These are phyloP conservation scores for Melanotaenia maccullochi DNA, from an alignment of 2,797 vertebrate species.

Conservation along the genomic window DNA sequence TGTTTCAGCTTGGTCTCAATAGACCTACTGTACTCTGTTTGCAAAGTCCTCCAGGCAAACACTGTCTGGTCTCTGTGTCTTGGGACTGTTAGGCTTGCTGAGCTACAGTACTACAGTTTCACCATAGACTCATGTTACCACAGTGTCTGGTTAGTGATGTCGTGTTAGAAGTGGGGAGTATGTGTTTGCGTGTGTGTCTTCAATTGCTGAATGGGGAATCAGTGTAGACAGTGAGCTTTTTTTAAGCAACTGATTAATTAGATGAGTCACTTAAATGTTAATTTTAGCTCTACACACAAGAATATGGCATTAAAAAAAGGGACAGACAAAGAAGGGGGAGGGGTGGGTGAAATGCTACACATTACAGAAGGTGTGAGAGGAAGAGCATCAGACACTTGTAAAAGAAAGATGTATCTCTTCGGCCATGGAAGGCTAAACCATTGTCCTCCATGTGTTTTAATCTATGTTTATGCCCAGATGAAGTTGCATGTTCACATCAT, in stretches of 20 bases:
- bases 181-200: slow-evolving; percentile 8
- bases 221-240: slow-evolving; percentile 10
- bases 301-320: slow-evolving; percentile 8
- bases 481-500: slow-evolving; percentile 30
- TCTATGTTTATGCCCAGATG: slow-evolving; percentile 8
- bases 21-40: slow-evolving; percentile 73
- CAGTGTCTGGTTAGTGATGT: slow-evolving; percentile 48
- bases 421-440: not conserved
- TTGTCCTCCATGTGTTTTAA: slow-evolving; percentile 16
- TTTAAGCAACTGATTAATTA: slow-evolving; percentile 14
- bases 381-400: slow-evolving; percentile 44
- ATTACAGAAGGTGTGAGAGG: slow-evolving; percentile 47
- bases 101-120: slow-evolving; percentile 64
- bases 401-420: slow-evolving; percentile 24
- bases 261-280: slow-evolving; percentile 14
- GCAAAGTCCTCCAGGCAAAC: slow-evolving; percentile 73
- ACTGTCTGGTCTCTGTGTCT: slow-evolving; percentile 58
- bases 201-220: slow-evolving; percentile 17
- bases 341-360: slow-evolving; percentile 5
- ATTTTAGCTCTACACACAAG: slow-evolving; percentile 10
- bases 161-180: slow-evolving; percentile 34
- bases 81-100: slow-evolving; percentile 40
- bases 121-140: slow-evolving; percentile 69
- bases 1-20: slow-evolving; percentile 68
- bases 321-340: not conserved